phyloP scores from a whole-genome alignment of 2,888 invertebrate species.

The Craniophora ligustri region DNA sequence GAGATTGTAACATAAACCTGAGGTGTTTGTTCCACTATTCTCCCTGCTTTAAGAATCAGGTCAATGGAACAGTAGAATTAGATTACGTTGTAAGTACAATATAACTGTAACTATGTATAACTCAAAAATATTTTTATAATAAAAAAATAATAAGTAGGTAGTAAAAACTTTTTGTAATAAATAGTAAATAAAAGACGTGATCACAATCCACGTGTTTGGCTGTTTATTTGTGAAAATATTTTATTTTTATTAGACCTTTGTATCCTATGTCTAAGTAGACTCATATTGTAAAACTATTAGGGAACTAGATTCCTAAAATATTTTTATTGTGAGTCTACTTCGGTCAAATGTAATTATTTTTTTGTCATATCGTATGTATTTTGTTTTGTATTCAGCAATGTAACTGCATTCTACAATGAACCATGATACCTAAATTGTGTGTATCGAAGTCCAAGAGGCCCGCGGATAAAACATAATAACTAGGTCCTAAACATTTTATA shows the following conservation, averaged over 20 bases:
- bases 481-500: too few relatives aligned
- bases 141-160: background rate
- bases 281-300: background rate
- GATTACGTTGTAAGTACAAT: too few relatives aligned
- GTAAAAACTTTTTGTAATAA: background rate
- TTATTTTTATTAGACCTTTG: too few relatives aligned
- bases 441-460: too few relatives aligned
- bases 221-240: background rate
- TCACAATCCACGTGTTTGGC: background rate
- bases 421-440: slow-evolving; percentile 29
- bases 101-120: too few relatives aligned
- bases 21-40: too few relatives aligned
- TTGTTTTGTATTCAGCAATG: slow-evolving; percentile 1
- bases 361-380: background rate
- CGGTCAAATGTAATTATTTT: background rate
- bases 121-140: background rate
- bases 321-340: background rate
- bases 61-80: too few relatives aligned
- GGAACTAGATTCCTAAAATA: background rate
- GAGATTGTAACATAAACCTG: too few relatives aligned
- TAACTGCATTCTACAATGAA: slow-evolving; percentile 10
- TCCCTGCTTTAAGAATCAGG: too few relatives aligned
- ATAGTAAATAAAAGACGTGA: background rate
- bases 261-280: too few relatives aligned
- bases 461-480: too few relatives aligned